These are phyloP conservation scores for Falco columbarius DNA, from an alignment of 2,797 vertebrate species.

Conservation along the genomic window DNA sequence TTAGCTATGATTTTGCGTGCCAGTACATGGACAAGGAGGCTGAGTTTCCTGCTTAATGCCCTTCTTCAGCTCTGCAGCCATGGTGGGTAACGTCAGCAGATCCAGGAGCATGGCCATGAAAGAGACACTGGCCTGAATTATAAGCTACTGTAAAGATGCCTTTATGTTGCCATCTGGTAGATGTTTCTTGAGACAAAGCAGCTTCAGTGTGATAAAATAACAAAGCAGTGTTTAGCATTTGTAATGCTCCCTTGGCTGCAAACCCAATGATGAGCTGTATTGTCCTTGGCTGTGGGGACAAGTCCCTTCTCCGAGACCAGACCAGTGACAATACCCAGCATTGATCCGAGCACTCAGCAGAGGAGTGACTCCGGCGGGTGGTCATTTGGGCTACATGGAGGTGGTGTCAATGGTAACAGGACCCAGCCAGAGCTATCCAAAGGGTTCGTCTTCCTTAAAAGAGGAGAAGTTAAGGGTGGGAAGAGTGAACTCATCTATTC, in stretches of 20 bases:
- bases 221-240: neutral
- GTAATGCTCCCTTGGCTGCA: neutral
- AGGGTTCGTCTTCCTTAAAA: neutral
- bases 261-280: neutral
- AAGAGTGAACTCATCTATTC: neutral
- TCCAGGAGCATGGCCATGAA: neutral
- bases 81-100: neutral
- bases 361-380: neutral
- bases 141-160: conserved; percentile 25
- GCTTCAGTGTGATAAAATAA: conserved; percentile 27
- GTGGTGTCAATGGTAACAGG: neutral
- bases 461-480: neutral
- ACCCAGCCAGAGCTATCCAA: neutral
- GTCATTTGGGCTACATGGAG: neutral
- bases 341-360: neutral
- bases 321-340: neutral
- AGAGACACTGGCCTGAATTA: conserved; percentile 18
- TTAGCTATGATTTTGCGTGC: neutral
- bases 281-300: neutral
- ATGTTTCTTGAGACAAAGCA: conserved; percentile 37
- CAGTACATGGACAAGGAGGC: neutral
- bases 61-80: neutral
- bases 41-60: neutral
- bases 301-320: neutral
- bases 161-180: conserved; percentile 46